Evolutionary conservation across 35 echinoderm and acorn worm genomes (phyloP).

Genomic region (Hemicentrotus pulcherrimus): DNA sequence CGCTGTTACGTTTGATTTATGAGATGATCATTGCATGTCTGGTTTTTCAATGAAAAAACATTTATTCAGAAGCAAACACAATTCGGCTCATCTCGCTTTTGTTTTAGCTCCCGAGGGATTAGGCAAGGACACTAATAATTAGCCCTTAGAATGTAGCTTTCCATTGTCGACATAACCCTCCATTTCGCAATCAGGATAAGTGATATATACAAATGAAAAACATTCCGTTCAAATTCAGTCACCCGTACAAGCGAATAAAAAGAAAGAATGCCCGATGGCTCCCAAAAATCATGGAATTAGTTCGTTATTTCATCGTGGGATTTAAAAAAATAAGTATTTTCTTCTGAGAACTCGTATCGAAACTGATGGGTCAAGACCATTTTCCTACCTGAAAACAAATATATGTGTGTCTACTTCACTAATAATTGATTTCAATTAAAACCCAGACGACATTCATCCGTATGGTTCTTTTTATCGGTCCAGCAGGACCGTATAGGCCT

Average conservation of each 20-base stretch:
- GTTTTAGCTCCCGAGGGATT: neutral
- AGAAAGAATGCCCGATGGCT: neutral
- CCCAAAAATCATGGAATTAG: no score
- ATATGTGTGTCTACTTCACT: neutral
- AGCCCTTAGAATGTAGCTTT: neutral
- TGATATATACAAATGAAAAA: neutral
- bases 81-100: neutral
- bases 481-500: neutral
- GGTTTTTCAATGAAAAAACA: neutral
- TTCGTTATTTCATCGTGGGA: no score
- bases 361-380: neutral
- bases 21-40: neutral
- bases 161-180: neutral
- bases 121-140: neutral
- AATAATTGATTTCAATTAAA: slow-evolving; percentile 2
- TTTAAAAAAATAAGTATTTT: neutral
- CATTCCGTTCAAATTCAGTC: neutral
- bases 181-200: neutral
- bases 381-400: neutral
- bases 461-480: neutral
- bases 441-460: neutral
- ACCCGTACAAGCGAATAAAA: neutral
- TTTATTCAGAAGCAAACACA: neutral
- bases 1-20: neutral
- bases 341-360: neutral